Evolutionary conservation across 2,113 vertebrate genomes (phyloP).

Genomic region (Lamprotornis superbus): DNA sequence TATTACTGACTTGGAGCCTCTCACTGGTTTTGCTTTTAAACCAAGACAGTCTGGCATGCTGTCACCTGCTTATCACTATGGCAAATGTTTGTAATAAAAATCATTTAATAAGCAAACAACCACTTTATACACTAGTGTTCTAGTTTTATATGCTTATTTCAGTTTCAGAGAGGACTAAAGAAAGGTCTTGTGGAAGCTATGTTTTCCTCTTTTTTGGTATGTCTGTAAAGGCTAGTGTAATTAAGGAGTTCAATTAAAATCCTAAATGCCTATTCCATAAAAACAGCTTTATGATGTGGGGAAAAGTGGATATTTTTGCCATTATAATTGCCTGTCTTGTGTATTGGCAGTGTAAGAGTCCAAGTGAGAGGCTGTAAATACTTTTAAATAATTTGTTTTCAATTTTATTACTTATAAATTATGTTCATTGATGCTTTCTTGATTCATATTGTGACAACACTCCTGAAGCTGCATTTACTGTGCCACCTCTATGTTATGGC

Average conservation of each 20-base stretch:
- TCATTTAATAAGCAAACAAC: not conserved
- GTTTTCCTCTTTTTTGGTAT: not conserved
- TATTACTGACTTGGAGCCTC: too few species aligned
- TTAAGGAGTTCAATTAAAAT: not conserved
- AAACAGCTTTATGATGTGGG: not conserved
- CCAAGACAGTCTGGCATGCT: too few species aligned
- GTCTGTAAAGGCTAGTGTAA: not conserved
- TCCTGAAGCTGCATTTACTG: not conserved
- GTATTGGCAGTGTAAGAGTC: not conserved
- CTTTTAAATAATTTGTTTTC: not conserved
- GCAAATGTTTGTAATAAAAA: not conserved
- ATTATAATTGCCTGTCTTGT: not conserved
- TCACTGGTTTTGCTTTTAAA: too few species aligned
- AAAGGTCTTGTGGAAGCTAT: not conserved
- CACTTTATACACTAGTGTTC: not conserved
- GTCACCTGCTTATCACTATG: not conserved
- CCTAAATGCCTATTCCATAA: not conserved
- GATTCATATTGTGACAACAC: not conserved
- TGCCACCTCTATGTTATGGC: accelerated
- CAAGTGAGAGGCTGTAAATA: not conserved
- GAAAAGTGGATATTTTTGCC: not conserved
- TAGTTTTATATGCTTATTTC: not conserved
- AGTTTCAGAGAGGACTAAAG: not conserved
- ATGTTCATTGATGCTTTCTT: not conserved
- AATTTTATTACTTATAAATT: not conserved